These are phyloP conservation scores for Threskiornis aethiopicus DNA, from an alignment of 2,797 vertebrate species.

Conservation along the genomic window DNA sequence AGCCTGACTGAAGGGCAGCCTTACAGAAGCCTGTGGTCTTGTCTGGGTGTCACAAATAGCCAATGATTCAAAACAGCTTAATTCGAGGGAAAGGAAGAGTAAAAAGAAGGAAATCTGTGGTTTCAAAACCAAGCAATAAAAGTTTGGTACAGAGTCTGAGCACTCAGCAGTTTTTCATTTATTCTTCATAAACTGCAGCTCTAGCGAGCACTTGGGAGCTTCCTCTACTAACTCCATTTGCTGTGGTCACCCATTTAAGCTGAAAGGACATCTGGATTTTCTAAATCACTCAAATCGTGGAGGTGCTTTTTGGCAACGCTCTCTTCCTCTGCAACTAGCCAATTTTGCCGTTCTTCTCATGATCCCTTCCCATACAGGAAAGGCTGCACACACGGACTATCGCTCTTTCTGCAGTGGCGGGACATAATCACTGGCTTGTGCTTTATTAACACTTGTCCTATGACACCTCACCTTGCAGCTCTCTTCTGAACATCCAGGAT, in stretches of 20 bases:
- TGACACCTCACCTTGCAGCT: not conserved
- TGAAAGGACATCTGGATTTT: slow-evolving; percentile 57
- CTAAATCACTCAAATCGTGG: not conserved
- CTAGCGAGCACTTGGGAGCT: slow-evolving; percentile 3
- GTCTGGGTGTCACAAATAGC: slow-evolving; percentile 42
- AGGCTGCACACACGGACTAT: not conserved
- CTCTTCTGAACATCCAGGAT: not conserved
- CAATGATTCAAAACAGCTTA: slow-evolving; percentile 46
- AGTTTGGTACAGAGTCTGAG: slow-evolving; percentile 15
- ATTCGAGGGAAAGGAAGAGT: slow-evolving; percentile 8
- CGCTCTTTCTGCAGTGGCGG: not conserved
- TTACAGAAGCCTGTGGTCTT: slow-evolving; percentile 61
- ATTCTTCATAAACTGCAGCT: slow-evolving; percentile 7
- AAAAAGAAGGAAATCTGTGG: slow-evolving; percentile 46
- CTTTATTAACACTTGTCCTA: not conserved
- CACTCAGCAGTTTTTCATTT: slow-evolving; percentile 64
- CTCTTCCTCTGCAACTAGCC: not conserved
- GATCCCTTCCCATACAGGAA: not conserved
- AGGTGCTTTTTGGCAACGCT: slow-evolving; percentile 40
- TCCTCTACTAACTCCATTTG: slow-evolving; percentile 6
- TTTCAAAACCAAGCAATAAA: slow-evolving; percentile 60
- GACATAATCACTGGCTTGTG: not conserved
- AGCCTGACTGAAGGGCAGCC: slow-evolving; percentile 10
- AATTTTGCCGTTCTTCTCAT: not conserved
- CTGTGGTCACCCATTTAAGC: slow-evolving; percentile 41